Base-by-base conservation (phyloP, 2,797 vertebrate species). In the Falco columbarius region DNA sequence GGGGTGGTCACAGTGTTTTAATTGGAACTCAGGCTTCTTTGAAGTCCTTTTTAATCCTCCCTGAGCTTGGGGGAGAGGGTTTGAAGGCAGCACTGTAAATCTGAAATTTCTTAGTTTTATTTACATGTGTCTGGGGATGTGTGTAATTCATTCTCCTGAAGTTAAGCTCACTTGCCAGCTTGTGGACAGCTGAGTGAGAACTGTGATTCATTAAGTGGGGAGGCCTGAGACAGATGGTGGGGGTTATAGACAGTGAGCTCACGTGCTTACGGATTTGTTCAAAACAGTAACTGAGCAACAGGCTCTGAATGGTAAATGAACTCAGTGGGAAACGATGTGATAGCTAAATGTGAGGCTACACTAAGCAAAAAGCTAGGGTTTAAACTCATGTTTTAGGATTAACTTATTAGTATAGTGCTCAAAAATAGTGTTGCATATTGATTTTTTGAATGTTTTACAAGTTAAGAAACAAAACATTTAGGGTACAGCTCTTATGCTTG, bases 21-120 rank as follows among this genome's bases (percentile, higher is more conserved):
- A 98, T 98, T 98, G 98, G 97, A 96, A 95, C 97, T 97, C 38
- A 1, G 81, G 93, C 96, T 96, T 83, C 97, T 98, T 98, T 98
- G 98, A 98, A 98, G 97, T 97, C 96, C 96, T 96, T 93, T 92
- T 96, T 97, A 98, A 98, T 98, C 97, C 97, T 98, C 93, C 96
- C 94, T 87, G 97, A 97, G 97, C 97, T 95, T 95, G 85, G 95
- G 91, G 96, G 96, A 96, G 93, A 90, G 96, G 86, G 94, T 97
- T 92, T 66, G 96, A 95, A 97, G 97, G 92, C 97, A 93, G 88
- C 34, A 9, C 92, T 96, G 84, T 94, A 97, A 97, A 96, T 97
- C 58, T 96, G 97, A 97, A 96, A 97, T 96, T 93, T 96, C 97
- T 97, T 97, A 21, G 11, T 96, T 98, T 98, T 97, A 97, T 98